These are phyloP conservation scores for Gymnogyps californianus DNA, from an alignment of 2,113 vertebrate genomes.

Conservation along the genomic window DNA sequence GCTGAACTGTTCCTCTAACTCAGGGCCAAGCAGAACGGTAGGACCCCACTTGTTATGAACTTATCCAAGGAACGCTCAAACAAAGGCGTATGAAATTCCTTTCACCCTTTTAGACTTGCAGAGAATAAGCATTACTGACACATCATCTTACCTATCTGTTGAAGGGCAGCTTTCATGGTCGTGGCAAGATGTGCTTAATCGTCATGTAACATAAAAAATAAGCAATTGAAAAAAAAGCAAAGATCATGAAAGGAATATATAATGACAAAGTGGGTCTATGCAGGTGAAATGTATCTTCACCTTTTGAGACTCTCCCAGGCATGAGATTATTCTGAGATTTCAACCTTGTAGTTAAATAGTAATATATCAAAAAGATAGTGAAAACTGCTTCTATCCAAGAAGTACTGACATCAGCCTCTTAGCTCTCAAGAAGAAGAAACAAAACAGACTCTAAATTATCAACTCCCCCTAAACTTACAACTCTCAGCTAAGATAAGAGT, in stretches of 20 bases:
- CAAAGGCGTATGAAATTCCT: neutral
- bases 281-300: conserved; percentile 6
- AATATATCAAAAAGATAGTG: neutral
- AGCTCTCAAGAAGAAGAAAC: neutral
- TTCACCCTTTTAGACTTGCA: neutral
- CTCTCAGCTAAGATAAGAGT: conserved; percentile 24
- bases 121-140: conserved; percentile 11
- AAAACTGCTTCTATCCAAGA: conserved; percentile 34
- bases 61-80: neutral
- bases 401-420: conserved; percentile 12
- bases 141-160: neutral
- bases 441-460: conserved; percentile 28
- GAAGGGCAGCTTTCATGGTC: neutral
- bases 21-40: neutral
- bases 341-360: conserved; percentile 16
- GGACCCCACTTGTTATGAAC: neutral
- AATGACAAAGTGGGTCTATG: neutral
- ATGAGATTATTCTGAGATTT: conserved; percentile 55
- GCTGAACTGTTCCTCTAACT: neutral
- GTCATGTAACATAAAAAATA: neutral
- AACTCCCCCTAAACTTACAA: conserved; percentile 6
- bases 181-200: neutral
- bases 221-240: neutral
- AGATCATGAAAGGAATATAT: neutral
- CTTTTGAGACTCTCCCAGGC: conserved; percentile 20